Conservation (phyloP, 2,888 invertebrate species). For the Meandrusa payeni region DNA sequence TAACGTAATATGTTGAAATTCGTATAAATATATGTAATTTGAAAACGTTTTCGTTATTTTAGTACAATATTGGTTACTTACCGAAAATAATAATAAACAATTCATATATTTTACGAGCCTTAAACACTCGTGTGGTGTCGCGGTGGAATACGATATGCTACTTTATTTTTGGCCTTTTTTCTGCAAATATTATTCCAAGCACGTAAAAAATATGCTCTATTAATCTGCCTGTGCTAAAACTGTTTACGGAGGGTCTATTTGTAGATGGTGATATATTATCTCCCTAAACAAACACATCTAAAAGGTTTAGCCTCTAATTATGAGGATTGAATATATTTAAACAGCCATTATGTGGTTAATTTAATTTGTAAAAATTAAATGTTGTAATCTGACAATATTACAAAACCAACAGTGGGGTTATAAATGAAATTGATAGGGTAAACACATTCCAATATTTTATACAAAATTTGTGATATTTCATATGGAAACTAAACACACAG, state of each 20-base stretch:
- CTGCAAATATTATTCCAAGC: neutral
- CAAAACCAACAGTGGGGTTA: neutral
- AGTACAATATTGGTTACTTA: no score
- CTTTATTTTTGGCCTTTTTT: neutral
- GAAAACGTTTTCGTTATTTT: no score
- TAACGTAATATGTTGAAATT: no score
- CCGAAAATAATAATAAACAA: no score
- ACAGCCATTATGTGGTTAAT: constrained; percentile 9
- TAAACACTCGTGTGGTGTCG: neutral
- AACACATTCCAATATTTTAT: no score
- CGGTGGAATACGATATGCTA: neutral
- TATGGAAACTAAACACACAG: no score
- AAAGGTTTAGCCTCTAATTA: constrained; percentile 20
- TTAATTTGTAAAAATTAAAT: neutral
- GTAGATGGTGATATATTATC: constrained; percentile 19
- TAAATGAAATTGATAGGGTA: constrained; percentile 3
- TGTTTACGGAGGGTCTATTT: constrained; percentile 18
- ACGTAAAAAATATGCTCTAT: constrained; percentile 4
- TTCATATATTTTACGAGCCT: no score
- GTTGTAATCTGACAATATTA: neutral
- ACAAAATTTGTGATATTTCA: no score
- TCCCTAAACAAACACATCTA: constrained; percentile 19
- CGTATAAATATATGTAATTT: no score
- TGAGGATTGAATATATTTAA: constrained; percentile 14
- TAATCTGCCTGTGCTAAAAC: constrained; percentile 3